These are phyloP conservation scores for Cheilosia grossa DNA, from an alignment of 2,888 invertebrate species.

Conservation along the genomic window DNA sequence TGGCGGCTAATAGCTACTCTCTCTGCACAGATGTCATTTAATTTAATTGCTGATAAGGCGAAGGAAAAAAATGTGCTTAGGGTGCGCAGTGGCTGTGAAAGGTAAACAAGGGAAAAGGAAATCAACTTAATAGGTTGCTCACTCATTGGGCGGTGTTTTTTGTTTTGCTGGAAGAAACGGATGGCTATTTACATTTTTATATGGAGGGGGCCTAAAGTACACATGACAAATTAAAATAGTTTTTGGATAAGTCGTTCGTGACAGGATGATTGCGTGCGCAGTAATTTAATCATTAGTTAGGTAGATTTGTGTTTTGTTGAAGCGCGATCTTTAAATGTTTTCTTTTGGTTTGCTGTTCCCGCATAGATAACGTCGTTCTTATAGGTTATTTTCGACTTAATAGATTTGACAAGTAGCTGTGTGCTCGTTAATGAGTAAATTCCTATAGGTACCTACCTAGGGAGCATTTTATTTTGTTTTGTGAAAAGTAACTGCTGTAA, in stretches of 20 bases:
- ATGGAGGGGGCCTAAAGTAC: constrained; percentile 57
- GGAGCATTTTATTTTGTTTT: not conserved
- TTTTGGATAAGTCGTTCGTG: constrained; percentile 52
- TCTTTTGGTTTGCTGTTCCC: constrained; percentile 7
- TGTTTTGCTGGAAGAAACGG: constrained; percentile 5
- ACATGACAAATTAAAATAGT: constrained; percentile 72
- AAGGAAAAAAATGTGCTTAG: constrained; percentile 22
- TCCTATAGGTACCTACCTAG: not conserved
- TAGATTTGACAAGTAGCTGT: not conserved
- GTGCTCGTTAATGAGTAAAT: constrained; percentile 11
- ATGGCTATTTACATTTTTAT: constrained; percentile 57
- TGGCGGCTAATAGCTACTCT: constrained; percentile 39
- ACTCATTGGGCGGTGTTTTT: constrained; percentile 24
- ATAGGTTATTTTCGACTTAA: not conserved
- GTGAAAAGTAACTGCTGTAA: no score
- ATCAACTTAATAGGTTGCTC: constrained; percentile 64
- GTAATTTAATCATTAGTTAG: constrained; percentile 52
- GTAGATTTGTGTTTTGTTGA: constrained; percentile 52
- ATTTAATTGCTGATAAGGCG: constrained; percentile 71
- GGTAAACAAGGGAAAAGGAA: constrained; percentile 40
- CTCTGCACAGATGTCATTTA: constrained; percentile 68
- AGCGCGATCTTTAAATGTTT: constrained; percentile 49
- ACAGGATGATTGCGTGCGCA: constrained; percentile 55
- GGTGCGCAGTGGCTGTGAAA: constrained; percentile 50
- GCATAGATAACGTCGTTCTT: constrained; percentile 6